Base-by-base conservation (phyloP, 2,113 vertebrate genomes). In the Dicentrarchus labrax region DNA sequence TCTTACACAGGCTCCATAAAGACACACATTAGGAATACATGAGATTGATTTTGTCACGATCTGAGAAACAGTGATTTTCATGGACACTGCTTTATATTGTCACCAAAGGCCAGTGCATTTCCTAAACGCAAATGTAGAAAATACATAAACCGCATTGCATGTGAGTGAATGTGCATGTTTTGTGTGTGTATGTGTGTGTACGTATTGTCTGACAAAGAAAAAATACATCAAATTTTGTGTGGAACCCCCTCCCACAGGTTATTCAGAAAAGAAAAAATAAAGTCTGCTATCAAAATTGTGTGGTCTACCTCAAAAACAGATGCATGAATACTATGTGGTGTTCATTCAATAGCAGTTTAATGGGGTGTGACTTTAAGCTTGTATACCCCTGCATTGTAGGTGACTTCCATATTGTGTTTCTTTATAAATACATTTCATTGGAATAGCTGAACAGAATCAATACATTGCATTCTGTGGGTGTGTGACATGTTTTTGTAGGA, bases 1-100 rank as follows among this genome's bases (percentile, higher is more conserved):
- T 39, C 89, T 96, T 76, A 86, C 91, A 86, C 96, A 98, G 61
- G 72, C 98, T 97, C 82, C n/a, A 78, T 4, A 59, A 68, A 72
- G 56, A 88, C 50, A 68, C 38, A 90, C 38, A 76, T 38, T 0
- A 57, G 8, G 17, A 38, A 75, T 36, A 22, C 39, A 53, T 54
- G 8, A 59, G 7, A 54, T 21, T 21, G 13, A 38, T 78, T 59
- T 43, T 75, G 22, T 73, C n/a, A 30, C 39, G 48, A 13, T 48
- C 59, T 57, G 12, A 47, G 45, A 17, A 54, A n/a, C 12, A 16
- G 17, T 7, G 3, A 39, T 59, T 13, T n/a, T 22, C 13, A 57
- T 5, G 4, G 16, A 66, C 50, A 19, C 10, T 21, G 22, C 50
- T 64, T n/a, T 43, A 21, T 41, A 8, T 13, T 15, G 48, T 45